phyloP scores from a whole-genome alignment of 2,797 vertebrate genomes.

The Micrastur ruficollis region DNA sequence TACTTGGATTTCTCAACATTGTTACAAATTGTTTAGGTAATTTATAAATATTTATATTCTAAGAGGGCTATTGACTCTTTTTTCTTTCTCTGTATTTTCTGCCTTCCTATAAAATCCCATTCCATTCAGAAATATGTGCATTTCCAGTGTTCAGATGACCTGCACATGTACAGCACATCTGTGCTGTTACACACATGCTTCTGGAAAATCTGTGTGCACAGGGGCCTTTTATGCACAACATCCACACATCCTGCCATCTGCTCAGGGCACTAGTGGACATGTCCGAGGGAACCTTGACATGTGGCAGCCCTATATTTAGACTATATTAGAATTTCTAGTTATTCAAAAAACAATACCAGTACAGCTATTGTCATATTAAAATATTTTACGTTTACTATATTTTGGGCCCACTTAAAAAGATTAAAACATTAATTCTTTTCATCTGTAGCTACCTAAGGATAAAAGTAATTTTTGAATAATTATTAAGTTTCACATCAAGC shows the following conservation, averaged over 20 bases:
- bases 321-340: neutral
- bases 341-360: neutral
- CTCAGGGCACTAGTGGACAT: neutral
- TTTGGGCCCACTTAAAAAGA: neutral
- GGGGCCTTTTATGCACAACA: neutral
- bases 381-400: neutral
- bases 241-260: neutral
- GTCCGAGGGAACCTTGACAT: neutral
- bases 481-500: neutral
- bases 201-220: neutral
- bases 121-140: neutral
- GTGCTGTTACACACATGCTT: neutral
- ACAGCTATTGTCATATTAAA: neutral
- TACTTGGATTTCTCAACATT: neutral
- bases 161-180: neutral
- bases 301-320: neutral
- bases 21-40: neutral
- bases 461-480: neutral
- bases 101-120: neutral
- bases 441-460: neutral
- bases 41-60: neutral
- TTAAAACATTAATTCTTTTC: neutral
- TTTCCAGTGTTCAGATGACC: neutral
- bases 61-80: neutral
- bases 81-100: neutral